These are phyloP conservation scores for Perca fluviatilis DNA, from an alignment of 2,113 vertebrate genomes.

Conservation along the genomic window DNA sequence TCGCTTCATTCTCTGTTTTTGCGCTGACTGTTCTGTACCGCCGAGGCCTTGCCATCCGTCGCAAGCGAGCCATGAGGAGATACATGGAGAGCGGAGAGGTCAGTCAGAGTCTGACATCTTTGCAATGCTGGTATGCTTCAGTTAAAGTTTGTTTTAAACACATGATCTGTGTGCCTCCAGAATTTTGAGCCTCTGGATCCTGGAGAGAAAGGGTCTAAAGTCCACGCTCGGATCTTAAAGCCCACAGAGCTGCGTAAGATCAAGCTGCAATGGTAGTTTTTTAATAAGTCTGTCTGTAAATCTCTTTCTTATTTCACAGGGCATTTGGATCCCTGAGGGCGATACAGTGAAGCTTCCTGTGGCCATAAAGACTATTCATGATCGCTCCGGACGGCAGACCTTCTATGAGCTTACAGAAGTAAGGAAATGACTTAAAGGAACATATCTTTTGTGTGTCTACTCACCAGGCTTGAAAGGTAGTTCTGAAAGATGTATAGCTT, in stretches of 20 bases:
- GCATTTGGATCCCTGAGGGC: conserved; percentile 94
- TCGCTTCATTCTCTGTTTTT: conserved; percentile 83
- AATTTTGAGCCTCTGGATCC: conserved; percentile 92
- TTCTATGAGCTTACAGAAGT: conserved; percentile 91
- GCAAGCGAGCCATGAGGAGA: conserved; percentile 93
- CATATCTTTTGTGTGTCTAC: neutral
- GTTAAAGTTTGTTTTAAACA: neutral
- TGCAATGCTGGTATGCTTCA: neutral
- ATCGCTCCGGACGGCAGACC: conserved; percentile 88
- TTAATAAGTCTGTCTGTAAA: too few species aligned
- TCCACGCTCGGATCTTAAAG: conserved; percentile 89
- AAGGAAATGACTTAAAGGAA: conserved; percentile 61
- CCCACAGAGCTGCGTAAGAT: conserved; percentile 90
- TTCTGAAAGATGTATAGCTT: neutral
- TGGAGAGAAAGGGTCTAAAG: conserved; percentile 91
- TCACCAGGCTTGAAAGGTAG: neutral
- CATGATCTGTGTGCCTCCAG: conserved; percentile 69
- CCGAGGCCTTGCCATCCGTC: conserved; percentile 91
- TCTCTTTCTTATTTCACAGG: conserved; percentile 83
- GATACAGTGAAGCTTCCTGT: conserved; percentile 96
- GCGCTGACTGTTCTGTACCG: conserved; percentile 89
- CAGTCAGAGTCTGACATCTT: conserved; percentile 8
- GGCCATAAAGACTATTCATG: conserved; percentile 92
- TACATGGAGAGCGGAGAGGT: conserved; percentile 94
- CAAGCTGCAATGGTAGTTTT: too few species aligned